A percentile compares a stretch with the other conserved stretches of the same genome.
Conservation (phyloP, 2,888 invertebrate species). For the Agrenia bidenticulata region DNA sequence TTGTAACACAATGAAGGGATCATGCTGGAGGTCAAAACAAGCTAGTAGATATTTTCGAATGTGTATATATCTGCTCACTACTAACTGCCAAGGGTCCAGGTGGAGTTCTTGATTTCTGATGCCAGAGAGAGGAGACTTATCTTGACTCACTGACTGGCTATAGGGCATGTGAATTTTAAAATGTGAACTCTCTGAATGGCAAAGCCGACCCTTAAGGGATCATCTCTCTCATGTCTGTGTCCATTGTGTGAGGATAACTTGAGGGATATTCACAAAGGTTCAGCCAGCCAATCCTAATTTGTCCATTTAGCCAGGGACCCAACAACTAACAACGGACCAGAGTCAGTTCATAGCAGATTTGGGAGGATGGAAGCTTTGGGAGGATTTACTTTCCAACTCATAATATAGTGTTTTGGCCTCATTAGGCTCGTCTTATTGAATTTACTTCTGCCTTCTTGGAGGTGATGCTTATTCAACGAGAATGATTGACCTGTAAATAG, state of each 20-base stretch:
- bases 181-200: not conserved
- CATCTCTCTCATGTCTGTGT: not conserved
- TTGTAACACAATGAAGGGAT: too few species aligned
- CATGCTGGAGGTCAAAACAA: too few species aligned
- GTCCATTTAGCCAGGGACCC: conserved; percentile 7
- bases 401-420: too few species aligned
- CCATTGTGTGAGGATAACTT: not conserved
- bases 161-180: not conserved
- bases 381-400: too few species aligned
- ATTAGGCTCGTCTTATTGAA: too few species aligned
- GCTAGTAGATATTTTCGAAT: too few species aligned
- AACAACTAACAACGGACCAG: too few species aligned
- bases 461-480: too few species aligned
- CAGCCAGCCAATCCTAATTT: conserved; percentile 10
- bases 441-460: too few species aligned
- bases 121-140: conserved; percentile 6
- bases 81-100: not conserved
- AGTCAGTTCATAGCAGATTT: not conserved
- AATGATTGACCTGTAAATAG: too few species aligned
- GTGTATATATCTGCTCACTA: too few species aligned
- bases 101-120: conserved; percentile 8
- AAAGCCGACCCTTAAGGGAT: conserved; percentile 4
- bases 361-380: too few species aligned
- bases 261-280: not conserved
- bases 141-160: conserved; percentile 7